Conservation (phyloP, 2,888 invertebrate species). For the Cepaea hortensis region DNA sequence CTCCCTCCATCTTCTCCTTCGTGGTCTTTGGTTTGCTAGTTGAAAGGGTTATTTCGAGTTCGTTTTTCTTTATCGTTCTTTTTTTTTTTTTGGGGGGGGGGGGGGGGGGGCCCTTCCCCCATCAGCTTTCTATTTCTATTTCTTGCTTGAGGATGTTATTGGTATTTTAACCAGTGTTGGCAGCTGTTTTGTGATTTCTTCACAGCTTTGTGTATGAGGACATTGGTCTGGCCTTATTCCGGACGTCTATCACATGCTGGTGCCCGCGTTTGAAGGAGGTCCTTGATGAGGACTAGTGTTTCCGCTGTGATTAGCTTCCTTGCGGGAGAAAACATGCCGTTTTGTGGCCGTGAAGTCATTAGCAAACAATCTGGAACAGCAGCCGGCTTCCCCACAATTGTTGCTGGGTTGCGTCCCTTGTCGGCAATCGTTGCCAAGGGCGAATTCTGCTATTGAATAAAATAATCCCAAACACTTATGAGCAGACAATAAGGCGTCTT, state of each 20-base stretch:
- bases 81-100: background rate
- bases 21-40: slow-evolving; percentile 8
- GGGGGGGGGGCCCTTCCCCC: background rate
- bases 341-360: slow-evolving; percentile 33
- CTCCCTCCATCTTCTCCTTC: background rate
- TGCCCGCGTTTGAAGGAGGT: background rate
- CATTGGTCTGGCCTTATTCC: background rate
- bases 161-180: background rate
- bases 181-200: background rate
- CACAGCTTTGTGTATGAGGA: slow-evolving; percentile 3
- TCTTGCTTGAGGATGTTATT: background rate
- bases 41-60: background rate
- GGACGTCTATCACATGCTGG: slow-evolving; percentile 1
- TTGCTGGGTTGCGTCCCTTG: background rate
- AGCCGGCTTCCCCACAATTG: slow-evolving; percentile 20
- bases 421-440: background rate
- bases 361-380: slow-evolving; percentile 29
- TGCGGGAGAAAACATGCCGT: slow-evolving; percentile 38
- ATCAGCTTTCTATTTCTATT: slow-evolving; percentile 11
- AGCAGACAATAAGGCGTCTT: background rate
- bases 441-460: slow-evolving; percentile 11
- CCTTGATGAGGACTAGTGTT: slow-evolving; percentile 11
- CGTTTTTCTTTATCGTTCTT: background rate
- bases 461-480: background rate
- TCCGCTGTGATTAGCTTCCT: slow-evolving; percentile 16